These are phyloP conservation scores for Synanceia verrucosa DNA, from an alignment of 2,797 vertebrate species.

Conservation along the genomic window DNA sequence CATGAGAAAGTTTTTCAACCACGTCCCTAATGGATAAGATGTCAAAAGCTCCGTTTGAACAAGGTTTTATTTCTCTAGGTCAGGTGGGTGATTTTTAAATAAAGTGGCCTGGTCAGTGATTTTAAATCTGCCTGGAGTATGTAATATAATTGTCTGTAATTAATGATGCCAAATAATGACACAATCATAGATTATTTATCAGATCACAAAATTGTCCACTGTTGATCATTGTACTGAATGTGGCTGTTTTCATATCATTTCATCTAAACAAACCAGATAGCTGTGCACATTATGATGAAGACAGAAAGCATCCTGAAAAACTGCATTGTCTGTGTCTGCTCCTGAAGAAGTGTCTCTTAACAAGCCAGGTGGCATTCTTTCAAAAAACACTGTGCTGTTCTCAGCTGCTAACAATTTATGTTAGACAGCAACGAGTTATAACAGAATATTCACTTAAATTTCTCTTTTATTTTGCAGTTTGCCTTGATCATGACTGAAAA, in stretches of 20 bases:
- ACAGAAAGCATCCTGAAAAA: slow-evolving; percentile 55
- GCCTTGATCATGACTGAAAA: slow-evolving; percentile 15
- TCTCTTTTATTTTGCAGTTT: background rate
- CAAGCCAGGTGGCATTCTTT: slow-evolving; percentile 67
- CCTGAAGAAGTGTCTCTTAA: slow-evolving; percentile 21
- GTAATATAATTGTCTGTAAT: background rate
- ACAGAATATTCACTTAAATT: background rate
- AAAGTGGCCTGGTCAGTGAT: background rate
- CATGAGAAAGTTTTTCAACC: background rate
- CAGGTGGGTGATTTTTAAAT: background rate
- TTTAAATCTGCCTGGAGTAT: rapidly evolving
- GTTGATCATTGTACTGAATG: background rate
- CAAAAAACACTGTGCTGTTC: background rate
- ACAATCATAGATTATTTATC: background rate
- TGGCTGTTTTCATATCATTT: background rate
- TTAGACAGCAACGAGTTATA: background rate
- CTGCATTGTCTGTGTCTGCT: slow-evolving; percentile 32
- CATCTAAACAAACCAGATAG: background rate
- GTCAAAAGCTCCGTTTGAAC: background rate
- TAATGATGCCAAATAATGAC: background rate
- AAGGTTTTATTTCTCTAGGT: background rate
- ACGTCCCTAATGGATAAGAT: background rate
- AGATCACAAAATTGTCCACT: background rate
- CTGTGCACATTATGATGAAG: background rate
- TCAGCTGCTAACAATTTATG: background rate